Conservation (phyloP, 2,797 vertebrate genomes). For the Rousettus madagascariensis region DNA sequence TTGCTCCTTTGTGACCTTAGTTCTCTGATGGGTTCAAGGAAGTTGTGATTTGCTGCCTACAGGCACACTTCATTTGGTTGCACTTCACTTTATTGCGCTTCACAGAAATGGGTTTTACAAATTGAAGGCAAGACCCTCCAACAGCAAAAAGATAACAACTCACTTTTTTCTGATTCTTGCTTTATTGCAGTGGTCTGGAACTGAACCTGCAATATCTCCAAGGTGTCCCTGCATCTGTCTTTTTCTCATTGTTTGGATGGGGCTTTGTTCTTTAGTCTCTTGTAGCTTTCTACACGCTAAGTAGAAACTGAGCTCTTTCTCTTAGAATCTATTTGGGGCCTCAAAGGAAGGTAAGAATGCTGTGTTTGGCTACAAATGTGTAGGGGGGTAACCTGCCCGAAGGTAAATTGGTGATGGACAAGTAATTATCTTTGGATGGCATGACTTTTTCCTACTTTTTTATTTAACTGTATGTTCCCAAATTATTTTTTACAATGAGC, state of each 20-base stretch:
- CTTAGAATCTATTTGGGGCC: not conserved
- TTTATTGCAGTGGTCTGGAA: too few species aligned
- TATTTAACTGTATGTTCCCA: not conserved
- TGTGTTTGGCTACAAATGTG: not conserved
- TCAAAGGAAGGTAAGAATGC: not conserved
- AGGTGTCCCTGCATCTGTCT: not conserved
- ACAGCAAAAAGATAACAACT: too few species aligned
- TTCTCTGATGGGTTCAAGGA: not conserved
- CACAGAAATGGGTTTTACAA: not conserved
- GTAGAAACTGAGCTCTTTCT: not conserved
- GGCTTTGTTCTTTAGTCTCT: not conserved
- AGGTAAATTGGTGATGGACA: not conserved
- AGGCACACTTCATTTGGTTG: not conserved
- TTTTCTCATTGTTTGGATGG: not conserved
- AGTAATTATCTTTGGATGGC: not conserved
- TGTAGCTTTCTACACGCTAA: not conserved
- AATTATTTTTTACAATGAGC: not conserved
- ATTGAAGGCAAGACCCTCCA: too few species aligned
- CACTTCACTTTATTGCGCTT: not conserved
- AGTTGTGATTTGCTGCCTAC: not conserved
- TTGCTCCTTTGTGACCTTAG: not conserved
- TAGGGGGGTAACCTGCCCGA: not conserved
- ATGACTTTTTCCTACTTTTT: not conserved
- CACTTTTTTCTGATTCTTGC: too few species aligned
- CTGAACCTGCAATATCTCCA: too few species aligned